These are phyloP conservation scores for Drosophila subobscura DNA, from an alignment of 1,140 invertebrate species.

Conservation along the genomic window DNA sequence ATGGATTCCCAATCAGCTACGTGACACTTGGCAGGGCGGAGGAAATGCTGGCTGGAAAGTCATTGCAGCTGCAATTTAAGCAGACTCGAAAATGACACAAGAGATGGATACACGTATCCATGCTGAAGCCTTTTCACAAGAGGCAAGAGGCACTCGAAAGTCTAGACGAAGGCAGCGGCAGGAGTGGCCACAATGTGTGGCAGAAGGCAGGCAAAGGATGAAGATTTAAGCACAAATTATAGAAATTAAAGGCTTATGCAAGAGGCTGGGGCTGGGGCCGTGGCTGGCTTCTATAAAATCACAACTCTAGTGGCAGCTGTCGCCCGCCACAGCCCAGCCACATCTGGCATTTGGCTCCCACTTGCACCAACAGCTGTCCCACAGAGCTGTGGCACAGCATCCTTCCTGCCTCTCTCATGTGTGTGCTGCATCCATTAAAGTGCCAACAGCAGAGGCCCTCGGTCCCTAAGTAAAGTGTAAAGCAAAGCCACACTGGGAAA, in stretches of 20 bases:
- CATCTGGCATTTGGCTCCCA: conserved; percentile 45
- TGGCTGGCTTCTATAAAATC: conserved; percentile 30
- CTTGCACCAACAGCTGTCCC: conserved; percentile 48
- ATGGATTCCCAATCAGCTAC: conserved; percentile 73
- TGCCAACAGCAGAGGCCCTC: conserved; percentile 46
- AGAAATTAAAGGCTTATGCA: conserved; percentile 32
- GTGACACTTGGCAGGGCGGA: conserved; percentile 48
- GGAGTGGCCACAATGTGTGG: conserved; percentile 7
- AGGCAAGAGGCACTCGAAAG: conserved; percentile 31
- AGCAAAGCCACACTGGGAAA: no score
- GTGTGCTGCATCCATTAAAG: conserved; percentile 42
- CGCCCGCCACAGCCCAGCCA: conserved; percentile 49
- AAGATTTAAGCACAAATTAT: background rate
- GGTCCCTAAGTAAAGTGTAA: background rate
- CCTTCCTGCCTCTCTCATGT: conserved; percentile 18
- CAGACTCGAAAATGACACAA: conserved; percentile 34
- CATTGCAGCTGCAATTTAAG: conserved; percentile 35
- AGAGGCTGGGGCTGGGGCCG: conserved; percentile 1
- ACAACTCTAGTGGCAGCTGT: conserved; percentile 46
- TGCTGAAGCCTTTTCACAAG: background rate
- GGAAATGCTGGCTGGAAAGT: conserved; percentile 10
- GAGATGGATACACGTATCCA: conserved; percentile 20
- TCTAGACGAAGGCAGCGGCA: conserved; percentile 35
- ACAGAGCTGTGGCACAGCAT: background rate
- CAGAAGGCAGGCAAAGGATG: background rate